Evolutionary conservation across 2,797 vertebrate genomes (phyloP), one percentile per base, ranked within the genome.

Genomic region (Anguilla obscura): DNA sequence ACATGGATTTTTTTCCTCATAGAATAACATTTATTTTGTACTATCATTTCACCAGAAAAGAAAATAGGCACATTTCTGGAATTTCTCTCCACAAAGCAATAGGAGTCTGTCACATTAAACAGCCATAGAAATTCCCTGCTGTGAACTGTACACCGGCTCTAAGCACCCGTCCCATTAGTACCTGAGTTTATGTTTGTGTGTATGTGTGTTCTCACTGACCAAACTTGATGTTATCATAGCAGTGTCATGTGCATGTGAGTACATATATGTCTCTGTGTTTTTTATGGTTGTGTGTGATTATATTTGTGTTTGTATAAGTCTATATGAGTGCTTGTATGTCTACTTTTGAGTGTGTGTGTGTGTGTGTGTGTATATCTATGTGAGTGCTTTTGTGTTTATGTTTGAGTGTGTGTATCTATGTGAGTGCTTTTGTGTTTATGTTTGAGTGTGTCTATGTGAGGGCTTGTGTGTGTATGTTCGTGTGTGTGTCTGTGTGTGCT

Each of bases 91-190:
- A 48, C 33, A 45, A 10, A 63, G 83, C 52, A 12, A 27, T 63
- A n/a, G n/a, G 16, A 83, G 56, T 84, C 74, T 52, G 27, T 66
- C 80, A 87, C 45, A 60, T 66, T 83, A 88, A 63, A 85, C 60
- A 84, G 60, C 40, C 58, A 66, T 18, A 54, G 40, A 56, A 16
- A 48, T 45, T 6, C 48, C 24, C 56, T 36, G 27, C 58, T 30
- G 58, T 45, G 63, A 14, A 40, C 71, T 79, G 1, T 36, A 27
- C 85, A 9, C 58, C 36, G 27, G 14, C 85, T 45, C 36, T 66
- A 66, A 66, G 16, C 18, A 60, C 27, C 30, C 40, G 33, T 48
- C 33, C 36, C 60, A 66, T 18, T 21, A n/a, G 45, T 24, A 14
- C n/a, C 40, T 8, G 36, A 40, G 36, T 40, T 40, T 40, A 40